Conservation (phyloP, 92 coral and sea anemone genomes). For the Siderastrea radians region DNA sequence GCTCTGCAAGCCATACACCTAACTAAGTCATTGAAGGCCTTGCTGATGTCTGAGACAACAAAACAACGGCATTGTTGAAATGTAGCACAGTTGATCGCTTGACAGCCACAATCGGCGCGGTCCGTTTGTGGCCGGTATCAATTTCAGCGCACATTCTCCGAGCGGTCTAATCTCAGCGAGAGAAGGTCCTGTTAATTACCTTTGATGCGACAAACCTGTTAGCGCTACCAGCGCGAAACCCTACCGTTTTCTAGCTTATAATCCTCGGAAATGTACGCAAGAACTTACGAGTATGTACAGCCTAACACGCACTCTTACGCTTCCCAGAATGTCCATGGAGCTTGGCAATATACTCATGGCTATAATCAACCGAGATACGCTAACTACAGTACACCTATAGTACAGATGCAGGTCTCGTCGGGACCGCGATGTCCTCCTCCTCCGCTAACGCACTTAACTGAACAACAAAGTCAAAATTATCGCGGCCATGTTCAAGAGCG, state of each 20-base stretch:
- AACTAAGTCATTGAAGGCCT: conserved; percentile 6
- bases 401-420: conserved; percentile 14
- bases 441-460: conserved; percentile 42
- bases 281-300: conserved; percentile 42
- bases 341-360: conserved; percentile 40
- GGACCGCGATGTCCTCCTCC: conserved; percentile 24
- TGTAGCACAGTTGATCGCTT: conserved; percentile 77
- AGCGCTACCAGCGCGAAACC: conserved; percentile 29
- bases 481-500: conserved; percentile 27
- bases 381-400: conserved; percentile 22
- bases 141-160: conserved; percentile 81
- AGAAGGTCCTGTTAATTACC: conserved; percentile 42
- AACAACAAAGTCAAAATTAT: conserved; percentile 16
- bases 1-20: not conserved
- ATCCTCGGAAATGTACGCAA: conserved; percentile 49
- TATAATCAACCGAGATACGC: conserved; percentile 53
- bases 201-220: conserved; percentile 40
- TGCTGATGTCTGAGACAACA: conserved; percentile 3
- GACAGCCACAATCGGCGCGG: conserved; percentile 82
- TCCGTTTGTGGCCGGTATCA: conserved; percentile 81
- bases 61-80: conserved; percentile 47
- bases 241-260: conserved; percentile 17
- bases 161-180: conserved; percentile 47
- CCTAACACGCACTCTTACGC: conserved; percentile 17
- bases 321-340: conserved; percentile 28